Percentiles rank a stretch among this genome's conserved stretches.
Evolutionary conservation across 2,113 vertebrate genomes (phyloP).

Genomic region (Hyaena hyaena): DNA sequence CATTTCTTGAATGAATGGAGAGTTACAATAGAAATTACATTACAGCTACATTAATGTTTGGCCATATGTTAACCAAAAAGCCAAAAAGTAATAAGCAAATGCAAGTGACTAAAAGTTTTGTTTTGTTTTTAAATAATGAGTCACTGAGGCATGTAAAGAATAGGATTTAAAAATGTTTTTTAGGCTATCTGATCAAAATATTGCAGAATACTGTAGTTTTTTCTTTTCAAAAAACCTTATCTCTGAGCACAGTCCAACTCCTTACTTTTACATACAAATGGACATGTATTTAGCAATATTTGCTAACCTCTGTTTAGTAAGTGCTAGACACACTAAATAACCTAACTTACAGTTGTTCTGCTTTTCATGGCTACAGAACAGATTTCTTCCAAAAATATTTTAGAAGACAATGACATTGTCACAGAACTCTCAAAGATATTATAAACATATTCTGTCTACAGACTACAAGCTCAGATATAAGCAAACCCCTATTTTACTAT

Average conservation of each 20-base stretch:
- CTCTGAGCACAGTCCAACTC: neutral
- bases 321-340: neutral
- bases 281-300: constrained; percentile 25
- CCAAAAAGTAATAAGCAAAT: neutral
- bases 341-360: neutral
- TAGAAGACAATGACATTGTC: neutral
- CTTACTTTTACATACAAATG: constrained; percentile 22
- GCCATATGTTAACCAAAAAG: neutral
- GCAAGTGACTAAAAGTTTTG: neutral
- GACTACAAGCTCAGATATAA: neutral
- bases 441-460: constrained; percentile 12
- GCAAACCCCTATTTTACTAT: neutral
- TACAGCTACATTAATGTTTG: neutral
- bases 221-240: neutral
- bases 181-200: constrained; percentile 37
- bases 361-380: neutral
- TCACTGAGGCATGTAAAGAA: neutral
- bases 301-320: constrained; percentile 13
- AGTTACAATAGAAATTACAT: constrained; percentile 12
- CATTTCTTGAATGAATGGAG: constrained; percentile 8
- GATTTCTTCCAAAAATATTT: neutral
- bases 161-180: neutral
- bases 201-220: neutral
- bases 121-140: neutral
- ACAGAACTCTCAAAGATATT: neutral